phyloP scores from a whole-genome alignment of 64 coral and sea anemone species.

The Montipora cactus region DNA sequence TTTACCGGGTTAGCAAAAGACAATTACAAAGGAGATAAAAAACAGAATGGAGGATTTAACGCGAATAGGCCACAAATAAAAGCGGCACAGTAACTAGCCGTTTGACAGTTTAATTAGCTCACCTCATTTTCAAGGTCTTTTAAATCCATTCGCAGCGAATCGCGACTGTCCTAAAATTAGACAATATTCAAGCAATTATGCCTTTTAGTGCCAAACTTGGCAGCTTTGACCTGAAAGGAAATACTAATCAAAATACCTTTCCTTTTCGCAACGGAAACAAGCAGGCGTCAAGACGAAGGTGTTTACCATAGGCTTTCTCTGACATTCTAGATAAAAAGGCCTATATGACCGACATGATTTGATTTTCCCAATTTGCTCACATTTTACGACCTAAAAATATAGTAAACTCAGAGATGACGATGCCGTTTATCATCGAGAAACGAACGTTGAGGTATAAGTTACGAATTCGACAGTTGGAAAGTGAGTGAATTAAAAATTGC shows the following conservation, averaged over 20 bases:
- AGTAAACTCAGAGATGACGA: too few relatives aligned
- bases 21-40: neutral
- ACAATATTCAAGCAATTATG: neutral
- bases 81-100: neutral
- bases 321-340: conserved; percentile 32
- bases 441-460: neutral
- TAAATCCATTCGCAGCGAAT: conserved; percentile 82
- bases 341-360: neutral
- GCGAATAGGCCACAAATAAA: neutral
- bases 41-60: neutral
- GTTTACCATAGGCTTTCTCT: conserved; percentile 23
- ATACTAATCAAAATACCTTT: neutral
- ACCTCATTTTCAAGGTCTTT: conserved; percentile 87
- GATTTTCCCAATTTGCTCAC: neutral
- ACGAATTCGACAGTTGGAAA: conserved; percentile 12
- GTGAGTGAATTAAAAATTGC: neutral
- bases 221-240: neutral
- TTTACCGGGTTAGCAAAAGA: conserved; percentile 17
- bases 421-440: neutral
- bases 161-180: conserved; percentile 57
- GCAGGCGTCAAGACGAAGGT: neutral
- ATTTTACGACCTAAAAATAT: neutral
- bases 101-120: neutral
- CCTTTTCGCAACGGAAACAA: conserved; percentile 3
- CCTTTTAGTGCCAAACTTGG: neutral